A percentile compares a stretch with the other conserved stretches of the same genome.
Evolutionary conservation across 2,888 invertebrate genomes (phyloP).

Genomic region (Nemurella pictetii): DNA sequence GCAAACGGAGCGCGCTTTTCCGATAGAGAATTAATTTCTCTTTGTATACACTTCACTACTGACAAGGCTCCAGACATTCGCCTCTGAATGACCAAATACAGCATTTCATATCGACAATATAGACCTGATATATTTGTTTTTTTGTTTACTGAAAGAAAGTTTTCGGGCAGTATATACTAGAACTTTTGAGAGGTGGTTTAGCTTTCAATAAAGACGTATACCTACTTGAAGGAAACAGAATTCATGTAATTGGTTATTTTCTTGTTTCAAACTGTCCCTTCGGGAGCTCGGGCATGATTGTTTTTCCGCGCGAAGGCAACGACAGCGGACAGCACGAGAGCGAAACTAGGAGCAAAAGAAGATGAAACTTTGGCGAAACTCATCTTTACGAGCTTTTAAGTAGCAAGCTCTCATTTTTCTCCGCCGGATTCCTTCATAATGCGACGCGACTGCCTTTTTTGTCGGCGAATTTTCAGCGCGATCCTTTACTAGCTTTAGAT

Average conservation of each 20-base stretch:
- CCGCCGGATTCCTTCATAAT: neutral
- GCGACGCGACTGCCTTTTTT: neutral
- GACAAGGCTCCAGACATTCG: neutral
- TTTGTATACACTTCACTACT: neutral
- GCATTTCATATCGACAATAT: neutral
- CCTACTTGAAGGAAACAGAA: neutral
- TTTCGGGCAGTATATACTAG: neutral
- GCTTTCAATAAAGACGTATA: conserved; percentile 16
- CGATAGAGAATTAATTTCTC: neutral
- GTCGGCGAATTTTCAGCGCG: neutral
- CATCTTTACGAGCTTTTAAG: neutral
- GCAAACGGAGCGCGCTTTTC: neutral
- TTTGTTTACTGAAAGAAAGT: neutral
- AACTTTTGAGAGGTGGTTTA: conserved; percentile 10
- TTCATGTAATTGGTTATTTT: conserved; percentile 14
- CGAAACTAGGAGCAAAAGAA: neutral
- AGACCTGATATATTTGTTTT: neutral
- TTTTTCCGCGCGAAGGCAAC: neutral
- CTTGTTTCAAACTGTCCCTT: conserved; percentile 2
- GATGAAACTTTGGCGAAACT: neutral
- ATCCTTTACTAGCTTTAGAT: neutral
- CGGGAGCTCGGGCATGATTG: conserved; percentile 9
- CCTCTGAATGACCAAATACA: neutral
- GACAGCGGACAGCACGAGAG: neutral
- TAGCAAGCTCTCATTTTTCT: neutral